Conservation (phyloP, 2,113 vertebrate genomes). For the Pipa parva region DNA sequence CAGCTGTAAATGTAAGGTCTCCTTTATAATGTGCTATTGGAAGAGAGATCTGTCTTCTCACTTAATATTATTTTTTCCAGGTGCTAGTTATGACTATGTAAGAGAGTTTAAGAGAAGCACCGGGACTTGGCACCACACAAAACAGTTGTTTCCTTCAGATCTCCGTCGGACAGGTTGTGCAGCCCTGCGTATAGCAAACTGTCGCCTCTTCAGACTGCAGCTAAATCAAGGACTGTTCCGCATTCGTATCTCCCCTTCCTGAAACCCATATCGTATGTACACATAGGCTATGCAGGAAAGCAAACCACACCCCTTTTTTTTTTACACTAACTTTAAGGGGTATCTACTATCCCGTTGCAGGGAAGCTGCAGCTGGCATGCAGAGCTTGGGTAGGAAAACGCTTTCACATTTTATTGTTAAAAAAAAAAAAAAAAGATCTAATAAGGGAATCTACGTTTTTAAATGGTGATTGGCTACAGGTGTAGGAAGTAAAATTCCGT, state of each 20-base stretch:
- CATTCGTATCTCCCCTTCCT: slow-evolving; percentile 72
- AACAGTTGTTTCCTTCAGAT: slow-evolving; percentile 80
- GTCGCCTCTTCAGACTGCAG: slow-evolving; percentile 92
- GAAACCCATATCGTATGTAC: slow-evolving; percentile 42
- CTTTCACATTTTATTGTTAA: not conserved
- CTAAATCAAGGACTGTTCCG: slow-evolving; percentile 89
- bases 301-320: slow-evolving; percentile 45
- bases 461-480: not conserved
- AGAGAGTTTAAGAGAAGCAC: slow-evolving; percentile 92
- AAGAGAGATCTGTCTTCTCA: not conserved
- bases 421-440: too few species aligned
- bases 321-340: slow-evolving; percentile 17
- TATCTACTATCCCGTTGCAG: not conserved
- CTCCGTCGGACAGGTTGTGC: slow-evolving; percentile 86
- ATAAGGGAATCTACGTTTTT: not conserved
- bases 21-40: too few species aligned
- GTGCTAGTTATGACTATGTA: slow-evolving; percentile 91
- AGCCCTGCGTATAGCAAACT: slow-evolving; percentile 88
- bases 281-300: slow-evolving; percentile 42
- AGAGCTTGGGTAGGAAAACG: not conserved
- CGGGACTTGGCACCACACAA: slow-evolving; percentile 90
- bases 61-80: slow-evolving; percentile 52
- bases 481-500: not conserved
- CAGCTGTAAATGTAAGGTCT: too few species aligned
- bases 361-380: slow-evolving; percentile 3